Conservation (phyloP, 2,888 invertebrate genomes). For the Agonum fuliginosum region DNA sequence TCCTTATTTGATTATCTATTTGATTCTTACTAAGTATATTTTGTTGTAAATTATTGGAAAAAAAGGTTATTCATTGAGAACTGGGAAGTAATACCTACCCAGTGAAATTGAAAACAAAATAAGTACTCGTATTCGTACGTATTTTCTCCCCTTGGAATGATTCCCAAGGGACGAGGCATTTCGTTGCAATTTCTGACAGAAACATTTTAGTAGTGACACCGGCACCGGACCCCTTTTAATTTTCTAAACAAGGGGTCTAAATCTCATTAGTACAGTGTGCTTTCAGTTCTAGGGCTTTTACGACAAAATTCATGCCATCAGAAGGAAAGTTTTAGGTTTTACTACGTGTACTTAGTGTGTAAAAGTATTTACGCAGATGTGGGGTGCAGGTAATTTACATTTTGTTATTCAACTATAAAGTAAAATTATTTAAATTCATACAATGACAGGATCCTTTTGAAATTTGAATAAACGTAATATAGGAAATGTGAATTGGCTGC, state of each 20-base stretch:
- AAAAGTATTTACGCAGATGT: neutral
- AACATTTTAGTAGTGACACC: neutral
- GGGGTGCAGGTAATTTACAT: neutral
- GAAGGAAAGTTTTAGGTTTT: neutral
- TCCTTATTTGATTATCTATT: no score
- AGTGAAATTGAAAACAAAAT: no score
- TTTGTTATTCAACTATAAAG: neutral
- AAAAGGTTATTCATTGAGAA: no score
- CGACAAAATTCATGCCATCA: neutral
- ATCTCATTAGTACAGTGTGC: conserved; percentile 9
- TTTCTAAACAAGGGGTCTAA: conserved; percentile 11
- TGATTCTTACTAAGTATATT: no score
- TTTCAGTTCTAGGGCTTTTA: neutral
- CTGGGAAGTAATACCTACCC: no score
- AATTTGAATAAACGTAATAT: no score
- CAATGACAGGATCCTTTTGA: neutral
- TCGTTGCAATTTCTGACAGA: neutral
- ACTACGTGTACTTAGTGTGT: neutral
- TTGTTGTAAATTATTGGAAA: no score
- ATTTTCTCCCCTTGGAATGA: no score
- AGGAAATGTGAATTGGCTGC: no score
- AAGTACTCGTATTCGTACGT: no score
- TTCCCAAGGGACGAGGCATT: neutral
- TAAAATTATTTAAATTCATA: conserved; percentile 7
- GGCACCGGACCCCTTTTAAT: neutral